These are phyloP conservation scores for Plebejus anna DNA, from an alignment of 2,888 invertebrate species.

Conservation along the genomic window DNA sequence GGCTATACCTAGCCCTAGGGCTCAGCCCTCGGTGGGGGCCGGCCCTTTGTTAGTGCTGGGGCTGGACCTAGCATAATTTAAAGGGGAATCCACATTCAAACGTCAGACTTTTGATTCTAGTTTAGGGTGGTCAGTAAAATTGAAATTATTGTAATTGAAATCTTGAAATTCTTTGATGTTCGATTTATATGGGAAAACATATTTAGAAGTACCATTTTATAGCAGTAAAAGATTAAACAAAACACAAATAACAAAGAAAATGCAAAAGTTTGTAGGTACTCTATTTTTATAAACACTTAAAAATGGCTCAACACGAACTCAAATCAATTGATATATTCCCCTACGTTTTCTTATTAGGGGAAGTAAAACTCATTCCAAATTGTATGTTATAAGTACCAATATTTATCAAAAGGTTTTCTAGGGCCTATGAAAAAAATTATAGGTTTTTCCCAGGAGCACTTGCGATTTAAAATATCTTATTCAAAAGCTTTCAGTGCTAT, in stretches of 20 bases:
- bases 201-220: not conserved
- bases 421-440: not conserved
- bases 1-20: conserved; percentile 6
- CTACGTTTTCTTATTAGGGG: not conserved
- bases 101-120: not conserved
- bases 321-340: not conserved
- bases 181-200: not conserved
- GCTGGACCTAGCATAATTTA: conserved; percentile 5
- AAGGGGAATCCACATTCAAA: conserved; percentile 17
- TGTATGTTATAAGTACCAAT: not conserved
- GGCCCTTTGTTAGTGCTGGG: conserved; percentile 17
- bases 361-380: not conserved
- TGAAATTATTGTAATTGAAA: not conserved
- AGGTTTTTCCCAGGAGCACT: not conserved
- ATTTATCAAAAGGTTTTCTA: not conserved
- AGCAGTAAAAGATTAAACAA: not conserved
- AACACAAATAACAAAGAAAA: not conserved
- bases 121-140: conserved; percentile 3
- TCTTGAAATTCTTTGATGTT: not conserved
- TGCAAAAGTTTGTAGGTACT: not conserved
- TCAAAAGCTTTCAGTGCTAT: not conserved
- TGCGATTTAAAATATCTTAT: not conserved
- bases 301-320: not conserved
- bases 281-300: not conserved
- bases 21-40: conserved; percentile 10